A percentile compares a stretch with the other conserved stretches of the same genome.
These are phyloP conservation scores for Protobothrops mucrosquamatus DNA, from an alignment of 2,113 vertebrate genomes.

Conservation along the genomic window DNA sequence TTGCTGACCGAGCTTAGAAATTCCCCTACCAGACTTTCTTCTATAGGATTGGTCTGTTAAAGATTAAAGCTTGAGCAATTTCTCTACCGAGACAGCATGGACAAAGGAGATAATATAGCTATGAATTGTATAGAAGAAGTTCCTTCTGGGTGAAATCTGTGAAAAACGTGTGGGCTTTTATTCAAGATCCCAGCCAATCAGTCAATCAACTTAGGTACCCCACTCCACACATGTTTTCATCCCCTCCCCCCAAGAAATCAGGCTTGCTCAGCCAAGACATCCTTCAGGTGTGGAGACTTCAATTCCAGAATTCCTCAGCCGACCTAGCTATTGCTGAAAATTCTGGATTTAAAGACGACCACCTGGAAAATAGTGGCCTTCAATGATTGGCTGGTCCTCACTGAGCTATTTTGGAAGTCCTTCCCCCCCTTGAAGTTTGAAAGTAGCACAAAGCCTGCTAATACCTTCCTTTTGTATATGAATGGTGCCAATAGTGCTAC, in stretches of 20 bases:
- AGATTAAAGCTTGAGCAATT: neutral
- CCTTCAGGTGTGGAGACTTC: neutral
- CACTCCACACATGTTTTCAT: neutral
- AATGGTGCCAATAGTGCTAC: too few species aligned
- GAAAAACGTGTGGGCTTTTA: neutral
- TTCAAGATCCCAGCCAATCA: neutral
- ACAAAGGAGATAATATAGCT: neutral
- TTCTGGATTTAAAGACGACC: neutral
- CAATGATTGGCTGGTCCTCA: too few species aligned
- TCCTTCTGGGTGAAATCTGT: neutral
- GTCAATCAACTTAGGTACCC: neutral
- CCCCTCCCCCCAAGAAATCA: neutral
- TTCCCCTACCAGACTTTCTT: neutral
- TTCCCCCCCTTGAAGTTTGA: too few species aligned
- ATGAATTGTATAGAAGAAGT: neutral
- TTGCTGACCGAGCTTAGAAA: neutral
- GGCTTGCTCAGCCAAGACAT: neutral
- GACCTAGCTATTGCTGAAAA: neutral
- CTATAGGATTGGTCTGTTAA: neutral
- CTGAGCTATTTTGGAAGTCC: too few species aligned
- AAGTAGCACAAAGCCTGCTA: too few species aligned
- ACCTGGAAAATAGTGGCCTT: too few species aligned
- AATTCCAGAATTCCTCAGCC: neutral
- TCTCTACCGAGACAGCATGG: neutral
- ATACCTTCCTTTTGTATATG: too few species aligned